Evolutionary conservation across 2,797 vertebrate genomes (phyloP).

Genomic region (Thunnus albacares): DNA sequence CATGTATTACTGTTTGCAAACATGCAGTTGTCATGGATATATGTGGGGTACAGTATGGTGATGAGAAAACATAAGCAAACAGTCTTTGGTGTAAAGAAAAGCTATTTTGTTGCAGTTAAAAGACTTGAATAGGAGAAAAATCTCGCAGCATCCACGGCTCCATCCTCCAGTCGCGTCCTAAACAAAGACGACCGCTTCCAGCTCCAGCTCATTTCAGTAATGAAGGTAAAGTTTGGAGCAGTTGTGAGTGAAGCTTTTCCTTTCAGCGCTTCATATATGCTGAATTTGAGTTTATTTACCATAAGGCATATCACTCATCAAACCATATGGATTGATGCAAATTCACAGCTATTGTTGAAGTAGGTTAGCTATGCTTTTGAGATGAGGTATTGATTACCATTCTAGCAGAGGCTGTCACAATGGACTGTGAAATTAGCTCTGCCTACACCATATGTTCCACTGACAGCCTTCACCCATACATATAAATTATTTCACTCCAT

Average conservation of each 20-base stretch:
- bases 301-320: neutral
- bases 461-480: conserved; percentile 18
- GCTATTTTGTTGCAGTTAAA: conserved; percentile 9
- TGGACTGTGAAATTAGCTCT: conserved; percentile 49
- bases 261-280: neutral
- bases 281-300: conserved; percentile 5
- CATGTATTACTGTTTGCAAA: conserved; percentile 15
- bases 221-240: neutral
- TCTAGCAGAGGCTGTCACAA: conserved; percentile 28
- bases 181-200: conserved; percentile 6
- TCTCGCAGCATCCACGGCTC: neutral
- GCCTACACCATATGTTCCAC: conserved; percentile 32
- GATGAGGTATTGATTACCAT: conserved; percentile 51
- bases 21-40: neutral
- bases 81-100: conserved; percentile 35
- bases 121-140: conserved; percentile 4
- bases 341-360: conserved; percentile 29
- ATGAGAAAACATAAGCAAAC: conserved; percentile 21
- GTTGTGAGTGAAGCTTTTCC: conserved; percentile 7
- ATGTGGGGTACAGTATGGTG: neutral
- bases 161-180: neutral
- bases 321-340: conserved; percentile 35
- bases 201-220: neutral
- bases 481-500: neutral
- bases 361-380: conserved; percentile 31